A percentile compares a stretch with the other conserved stretches of the same genome.
Evolutionary conservation across 2,113 vertebrate species (phyloP).

Genomic region (Cyprinodon brontotheroides): DNA sequence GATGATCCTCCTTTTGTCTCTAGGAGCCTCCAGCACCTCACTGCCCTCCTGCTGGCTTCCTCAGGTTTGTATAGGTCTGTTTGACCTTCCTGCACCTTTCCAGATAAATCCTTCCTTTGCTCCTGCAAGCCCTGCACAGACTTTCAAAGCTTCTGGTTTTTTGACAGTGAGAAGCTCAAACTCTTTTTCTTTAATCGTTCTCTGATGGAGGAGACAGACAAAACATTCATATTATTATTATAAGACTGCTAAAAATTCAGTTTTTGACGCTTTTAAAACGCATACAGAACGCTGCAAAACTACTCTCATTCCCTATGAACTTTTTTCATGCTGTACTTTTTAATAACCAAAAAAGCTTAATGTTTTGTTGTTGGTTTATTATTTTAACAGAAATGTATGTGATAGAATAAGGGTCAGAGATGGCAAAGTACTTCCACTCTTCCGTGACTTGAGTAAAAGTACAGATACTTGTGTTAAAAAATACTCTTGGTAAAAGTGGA

Average conservation of each 20-base stretch:
- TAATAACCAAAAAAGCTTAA: background rate
- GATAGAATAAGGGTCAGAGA: background rate
- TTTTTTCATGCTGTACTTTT: background rate
- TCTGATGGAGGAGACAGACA: constrained; percentile 50
- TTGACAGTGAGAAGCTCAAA: constrained; percentile 90
- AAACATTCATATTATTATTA: background rate
- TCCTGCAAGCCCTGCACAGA: constrained; percentile 93
- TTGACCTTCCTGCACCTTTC: constrained; percentile 83
- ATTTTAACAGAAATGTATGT: background rate
- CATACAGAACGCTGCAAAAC: no score
- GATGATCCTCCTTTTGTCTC: constrained; percentile 10
- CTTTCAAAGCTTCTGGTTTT: constrained; percentile 94
- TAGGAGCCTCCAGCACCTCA: constrained; percentile 9
- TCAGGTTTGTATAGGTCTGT: constrained; percentile 10
- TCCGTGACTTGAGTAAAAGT: no score
- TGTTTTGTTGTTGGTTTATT: background rate
- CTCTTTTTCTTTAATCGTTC: constrained; percentile 86
- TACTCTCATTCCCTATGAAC: no score
- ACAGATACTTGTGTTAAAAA: no score
- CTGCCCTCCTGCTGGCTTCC: constrained; percentile 37
- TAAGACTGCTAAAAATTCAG: background rate
- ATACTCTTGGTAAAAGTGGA: no score
- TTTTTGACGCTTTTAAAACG: no score
- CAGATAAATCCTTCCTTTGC: constrained; percentile 88
- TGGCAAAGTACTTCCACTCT: no score